Evolutionary conservation across 2,113 vertebrate genomes (phyloP).

Genomic region (Okapia johnstoni): DNA sequence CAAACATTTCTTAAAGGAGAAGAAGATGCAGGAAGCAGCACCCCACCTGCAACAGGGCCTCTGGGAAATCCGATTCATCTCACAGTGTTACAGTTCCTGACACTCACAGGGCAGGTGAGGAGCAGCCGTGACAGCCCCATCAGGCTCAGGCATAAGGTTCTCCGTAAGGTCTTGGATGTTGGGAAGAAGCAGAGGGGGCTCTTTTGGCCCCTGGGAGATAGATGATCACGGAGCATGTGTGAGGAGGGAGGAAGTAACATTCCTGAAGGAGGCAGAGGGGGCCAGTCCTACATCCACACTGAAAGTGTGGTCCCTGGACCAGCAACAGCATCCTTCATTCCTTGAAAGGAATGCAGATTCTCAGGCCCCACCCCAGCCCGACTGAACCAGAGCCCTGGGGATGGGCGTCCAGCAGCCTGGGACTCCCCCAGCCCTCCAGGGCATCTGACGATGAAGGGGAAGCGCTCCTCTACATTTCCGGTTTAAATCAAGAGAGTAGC

Average conservation of each 20-base stretch:
- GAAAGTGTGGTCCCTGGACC: background rate
- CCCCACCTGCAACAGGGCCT: background rate
- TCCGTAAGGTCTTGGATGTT: rapidly evolving
- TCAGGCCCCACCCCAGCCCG: too few species aligned
- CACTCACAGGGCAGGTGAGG: background rate
- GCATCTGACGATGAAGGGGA: rapidly evolving
- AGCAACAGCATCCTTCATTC: background rate
- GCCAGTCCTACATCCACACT: background rate
- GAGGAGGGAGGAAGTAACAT: background rate
- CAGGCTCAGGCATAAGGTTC: background rate
- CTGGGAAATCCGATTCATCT: background rate
- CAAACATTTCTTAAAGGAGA: background rate
- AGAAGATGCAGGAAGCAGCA: too few species aligned
- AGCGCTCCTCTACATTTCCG: rapidly evolving
- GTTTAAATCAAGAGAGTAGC: background rate
- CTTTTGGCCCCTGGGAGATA: background rate
- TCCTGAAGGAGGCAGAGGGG: background rate
- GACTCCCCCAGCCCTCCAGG: background rate
- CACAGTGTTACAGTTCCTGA: background rate
- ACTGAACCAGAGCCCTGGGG: background rate
- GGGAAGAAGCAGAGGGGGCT: background rate
- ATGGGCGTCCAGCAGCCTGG: background rate
- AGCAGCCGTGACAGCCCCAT: rapidly evolving
- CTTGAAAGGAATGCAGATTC: background rate
- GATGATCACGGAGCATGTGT: rapidly evolving